Conservation (phyloP, 2,113 vertebrate species). For the Hippocampus comes region DNA sequence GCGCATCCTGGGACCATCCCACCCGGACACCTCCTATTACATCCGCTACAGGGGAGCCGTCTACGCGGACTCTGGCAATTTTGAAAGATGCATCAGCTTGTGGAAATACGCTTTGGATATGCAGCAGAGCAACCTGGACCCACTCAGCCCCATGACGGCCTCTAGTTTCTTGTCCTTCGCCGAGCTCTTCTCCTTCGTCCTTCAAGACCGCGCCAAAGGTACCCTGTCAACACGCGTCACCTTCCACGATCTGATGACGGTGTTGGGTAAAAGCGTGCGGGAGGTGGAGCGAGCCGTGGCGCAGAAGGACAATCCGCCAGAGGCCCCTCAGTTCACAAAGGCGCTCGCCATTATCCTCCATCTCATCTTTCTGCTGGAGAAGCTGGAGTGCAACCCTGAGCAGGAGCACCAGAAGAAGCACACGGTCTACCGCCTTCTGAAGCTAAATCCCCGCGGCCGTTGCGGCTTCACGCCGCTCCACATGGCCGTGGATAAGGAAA, state of each 20-base stretch:
- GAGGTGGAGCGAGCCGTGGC: slow-evolving; percentile 89
- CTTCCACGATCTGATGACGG: slow-evolving; percentile 89
- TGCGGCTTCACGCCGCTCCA: slow-evolving; percentile 86
- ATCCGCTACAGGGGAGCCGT: slow-evolving; percentile 92
- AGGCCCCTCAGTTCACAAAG: slow-evolving; percentile 87
- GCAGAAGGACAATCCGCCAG: slow-evolving; percentile 80
- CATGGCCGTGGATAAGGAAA: slow-evolving; percentile 92
- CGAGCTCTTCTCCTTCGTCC: slow-evolving; percentile 92
- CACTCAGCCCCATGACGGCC: slow-evolving; percentile 93
- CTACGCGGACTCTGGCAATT: slow-evolving; percentile 91
- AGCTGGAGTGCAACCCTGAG: slow-evolving; percentile 81
- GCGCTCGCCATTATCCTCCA: slow-evolving; percentile 90
- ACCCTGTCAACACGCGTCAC: slow-evolving; percentile 80
- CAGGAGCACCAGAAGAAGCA: slow-evolving; percentile 91
- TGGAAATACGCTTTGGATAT: slow-evolving; percentile 96
- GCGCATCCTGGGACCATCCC: slow-evolving; percentile 89
- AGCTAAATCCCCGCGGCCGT: slow-evolving; percentile 84
- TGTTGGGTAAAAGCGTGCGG: slow-evolving; percentile 87
- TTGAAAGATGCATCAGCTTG: slow-evolving; percentile 89
- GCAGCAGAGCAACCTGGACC: slow-evolving; percentile 92
- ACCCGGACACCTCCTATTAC: slow-evolving; percentile 94
- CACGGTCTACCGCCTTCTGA: slow-evolving; percentile 87
- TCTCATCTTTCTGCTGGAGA: slow-evolving; percentile 86
- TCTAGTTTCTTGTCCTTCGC: slow-evolving; percentile 95
- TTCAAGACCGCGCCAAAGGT: slow-evolving; percentile 90